Percentiles rank a stretch among this genome's conserved stretches.
Evolutionary conservation across 1,140 invertebrate species (phyloP).

Genomic region (Mycetomoellerius zeteki): DNA sequence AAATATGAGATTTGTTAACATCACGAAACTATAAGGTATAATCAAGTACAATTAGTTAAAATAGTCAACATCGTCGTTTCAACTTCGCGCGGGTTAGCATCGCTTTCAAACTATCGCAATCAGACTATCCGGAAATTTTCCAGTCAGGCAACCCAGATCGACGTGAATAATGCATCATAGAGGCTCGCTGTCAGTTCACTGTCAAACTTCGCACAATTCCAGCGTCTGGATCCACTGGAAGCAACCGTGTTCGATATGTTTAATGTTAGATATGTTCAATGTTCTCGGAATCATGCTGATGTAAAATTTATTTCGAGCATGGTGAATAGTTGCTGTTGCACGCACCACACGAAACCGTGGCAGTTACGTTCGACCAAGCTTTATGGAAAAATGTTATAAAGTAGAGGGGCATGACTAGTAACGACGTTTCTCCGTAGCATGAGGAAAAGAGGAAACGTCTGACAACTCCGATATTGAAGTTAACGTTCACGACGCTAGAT

Average conservation of each 20-base stretch:
- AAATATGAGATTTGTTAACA: background rate
- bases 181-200: constrained; percentile 68
- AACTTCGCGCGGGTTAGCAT: constrained; percentile 4
- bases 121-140: constrained; percentile 70
- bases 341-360: background rate
- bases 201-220: constrained; percentile 66
- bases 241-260: constrained; percentile 25
- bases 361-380: constrained; percentile 10
- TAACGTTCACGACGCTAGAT: constrained; percentile 51
- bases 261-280: constrained; percentile 64
- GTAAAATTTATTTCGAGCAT: constrained; percentile 55
- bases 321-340: constrained; percentile 10
- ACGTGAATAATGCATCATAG: constrained; percentile 67
- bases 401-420: constrained; percentile 26
- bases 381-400: constrained; percentile 1
- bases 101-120: constrained; percentile 64
- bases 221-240: constrained; percentile 40
- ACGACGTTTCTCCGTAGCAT: constrained; percentile 13
- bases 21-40: background rate
- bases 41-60: background rate
- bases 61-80: constrained; percentile 20
- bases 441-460: constrained; percentile 17
- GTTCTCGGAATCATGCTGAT: constrained; percentile 45
- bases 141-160: constrained; percentile 50
- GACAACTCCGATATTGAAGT: constrained; percentile 51